Evolutionary conservation across 2,888 invertebrate genomes (phyloP), one percentile per base, ranked within the genome.

Genomic region (Patella ulyssiponensis): DNA sequence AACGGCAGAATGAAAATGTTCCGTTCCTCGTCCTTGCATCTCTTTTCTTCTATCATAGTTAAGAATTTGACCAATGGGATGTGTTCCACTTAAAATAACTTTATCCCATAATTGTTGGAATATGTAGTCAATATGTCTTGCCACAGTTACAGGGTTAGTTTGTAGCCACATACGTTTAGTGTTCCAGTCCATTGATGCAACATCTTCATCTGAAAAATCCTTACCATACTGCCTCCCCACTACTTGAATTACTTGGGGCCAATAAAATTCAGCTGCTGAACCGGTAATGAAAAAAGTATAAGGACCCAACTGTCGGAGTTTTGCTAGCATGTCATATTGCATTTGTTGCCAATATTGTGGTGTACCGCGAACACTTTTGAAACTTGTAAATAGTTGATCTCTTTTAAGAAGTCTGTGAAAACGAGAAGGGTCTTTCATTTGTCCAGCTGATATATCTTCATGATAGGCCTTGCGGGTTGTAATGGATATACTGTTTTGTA

Each of bases 181-280:
- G 75, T 56, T 71, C 64, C 78, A 81, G 75, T 17, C 51, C 54
- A 14, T 71, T 51, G 17, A 77, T 72, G 52, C 74, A 23, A 64
- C 33, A 33, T 33, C 33, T 33, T 76, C 64, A 44, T 73, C 73
- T 69, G 69, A 76, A n/a, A 79, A 75, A 2, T 20, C 54, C 74
- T 81, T 76, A 44, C 82, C 81, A 77, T 80, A 79, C 58, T 82
- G 81, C 11, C 23, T 56, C 17, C 75, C 80, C 11, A 83, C 54
- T 15, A 79, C 71, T 69, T 73, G 71, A 52, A 83, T 82, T 14
- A 83, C 70, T 74, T 81, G 80, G 44, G 82, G 74, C 82, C 81
- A 83, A 51, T 80, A 77, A 58, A 82, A 83, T 52, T 83, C 82
- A 17, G 83, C 82, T 14, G 78, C 80, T 70, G 80, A 81, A 51